Evolutionary conservation across 2,797 vertebrate genomes (phyloP).

Genomic region (Sebastes jordani): DNA sequence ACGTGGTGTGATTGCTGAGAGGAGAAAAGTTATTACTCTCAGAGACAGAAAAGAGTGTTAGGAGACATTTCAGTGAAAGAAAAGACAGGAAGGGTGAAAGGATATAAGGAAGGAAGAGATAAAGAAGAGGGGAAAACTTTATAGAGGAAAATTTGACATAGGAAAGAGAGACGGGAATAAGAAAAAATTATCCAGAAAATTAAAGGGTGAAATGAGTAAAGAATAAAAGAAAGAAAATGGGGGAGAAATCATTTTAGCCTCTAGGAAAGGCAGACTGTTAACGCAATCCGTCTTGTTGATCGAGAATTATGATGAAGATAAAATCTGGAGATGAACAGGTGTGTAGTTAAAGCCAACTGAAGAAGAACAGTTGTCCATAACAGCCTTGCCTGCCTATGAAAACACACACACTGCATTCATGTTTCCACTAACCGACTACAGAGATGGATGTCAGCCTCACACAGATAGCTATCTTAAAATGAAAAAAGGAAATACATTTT

Average conservation of each 20-base stretch:
- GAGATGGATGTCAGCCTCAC: neutral
- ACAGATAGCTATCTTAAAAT: neutral
- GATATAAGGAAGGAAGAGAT: neutral
- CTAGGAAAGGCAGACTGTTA: neutral
- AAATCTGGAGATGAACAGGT: slow-evolving; percentile 31
- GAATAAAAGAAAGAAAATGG: neutral
- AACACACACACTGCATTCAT: neutral
- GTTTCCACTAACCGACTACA: neutral
- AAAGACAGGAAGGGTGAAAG: neutral
- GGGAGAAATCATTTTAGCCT: neutral
- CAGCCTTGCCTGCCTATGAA: slow-evolving; percentile 16
- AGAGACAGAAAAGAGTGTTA: neutral
- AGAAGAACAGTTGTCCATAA: slow-evolving; percentile 36
- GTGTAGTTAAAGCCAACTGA: slow-evolving; percentile 19
- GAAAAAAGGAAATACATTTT: neutral
- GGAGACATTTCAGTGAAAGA: neutral
- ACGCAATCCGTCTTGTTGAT: neutral
- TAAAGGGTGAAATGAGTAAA: neutral
- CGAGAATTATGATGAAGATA: neutral
- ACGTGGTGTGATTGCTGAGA: neutral
- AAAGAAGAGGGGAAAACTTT: neutral
- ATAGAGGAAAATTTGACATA: neutral
- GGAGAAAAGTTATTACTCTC: neutral
- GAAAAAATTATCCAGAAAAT: neutral
- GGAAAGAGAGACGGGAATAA: neutral